phyloP scores from a whole-genome alignment of 2,113 vertebrate genomes.

The Geococcyx californianus region DNA sequence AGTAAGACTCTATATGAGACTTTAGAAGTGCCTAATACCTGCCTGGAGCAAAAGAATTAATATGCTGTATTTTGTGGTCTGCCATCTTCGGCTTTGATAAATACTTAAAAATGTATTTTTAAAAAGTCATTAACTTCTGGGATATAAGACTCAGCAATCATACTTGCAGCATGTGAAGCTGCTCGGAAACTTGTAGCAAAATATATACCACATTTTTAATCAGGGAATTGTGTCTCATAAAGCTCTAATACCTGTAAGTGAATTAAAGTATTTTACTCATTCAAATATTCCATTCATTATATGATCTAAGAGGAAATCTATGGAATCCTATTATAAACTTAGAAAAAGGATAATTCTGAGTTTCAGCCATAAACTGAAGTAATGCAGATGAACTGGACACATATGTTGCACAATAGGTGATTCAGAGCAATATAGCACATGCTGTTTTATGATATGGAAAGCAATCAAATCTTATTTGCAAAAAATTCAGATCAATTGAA shows the following conservation, averaged over 20 bases:
- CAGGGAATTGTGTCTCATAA: conserved; percentile 76
- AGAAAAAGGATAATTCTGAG: conserved; percentile 76
- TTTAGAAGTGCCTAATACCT: conserved; percentile 85
- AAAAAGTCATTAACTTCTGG: conserved; percentile 83
- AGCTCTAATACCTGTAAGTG: conserved; percentile 75
- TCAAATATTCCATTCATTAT: conserved; percentile 77
- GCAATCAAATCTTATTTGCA: conserved; percentile 98
- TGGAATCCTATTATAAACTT: conserved; percentile 82
- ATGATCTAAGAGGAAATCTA: conserved; percentile 75
- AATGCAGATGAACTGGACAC: conserved; percentile 91
- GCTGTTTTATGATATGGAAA: conserved; percentile 93
- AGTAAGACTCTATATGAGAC: conserved; percentile 77
- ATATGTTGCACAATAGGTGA: conserved; percentile 92
- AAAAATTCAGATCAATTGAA: conserved; percentile 99
- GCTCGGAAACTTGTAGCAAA: conserved; percentile 74
- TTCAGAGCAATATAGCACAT: conserved; percentile 94
- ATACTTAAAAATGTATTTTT: conserved; percentile 87
- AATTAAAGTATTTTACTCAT: conserved; percentile 73
- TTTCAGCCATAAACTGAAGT: conserved; percentile 88
- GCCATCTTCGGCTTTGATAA: conserved; percentile 84
- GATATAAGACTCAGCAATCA: conserved; percentile 72
- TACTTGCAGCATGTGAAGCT: conserved; percentile 68
- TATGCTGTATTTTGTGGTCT: conserved; percentile 78
- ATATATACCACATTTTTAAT: conserved; percentile 78
- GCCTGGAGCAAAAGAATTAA: conserved; percentile 86